Evolutionary conservation across 2,113 vertebrate species (phyloP).

Genomic region (Oncorhynchus kisutch): DNA sequence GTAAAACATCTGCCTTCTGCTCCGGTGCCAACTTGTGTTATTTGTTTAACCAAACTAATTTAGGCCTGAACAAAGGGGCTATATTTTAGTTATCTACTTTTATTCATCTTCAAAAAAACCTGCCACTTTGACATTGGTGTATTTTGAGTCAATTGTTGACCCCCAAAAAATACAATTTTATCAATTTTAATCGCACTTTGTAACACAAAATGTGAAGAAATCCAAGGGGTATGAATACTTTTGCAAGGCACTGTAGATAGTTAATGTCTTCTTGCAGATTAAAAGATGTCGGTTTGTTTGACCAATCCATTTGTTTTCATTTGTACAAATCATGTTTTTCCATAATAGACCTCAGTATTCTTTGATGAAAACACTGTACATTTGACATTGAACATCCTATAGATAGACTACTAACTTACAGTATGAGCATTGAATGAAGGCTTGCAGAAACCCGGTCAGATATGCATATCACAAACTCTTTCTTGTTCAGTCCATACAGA

Average conservation of each 20-base stretch:
- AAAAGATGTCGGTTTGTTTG: conserved; percentile 12
- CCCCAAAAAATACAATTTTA: no score
- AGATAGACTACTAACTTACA: not conserved
- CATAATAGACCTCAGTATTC: not conserved
- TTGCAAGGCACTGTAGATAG: not conserved
- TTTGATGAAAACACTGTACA: conserved; percentile 9
- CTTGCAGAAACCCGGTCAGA: not conserved
- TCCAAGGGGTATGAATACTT: no score
- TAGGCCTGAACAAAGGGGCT: no score
- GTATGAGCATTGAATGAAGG: not conserved
- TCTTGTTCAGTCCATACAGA: conserved; percentile 3
- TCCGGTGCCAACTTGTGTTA: no score
- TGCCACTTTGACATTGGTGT: no score
- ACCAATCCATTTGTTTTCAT: conserved; percentile 16
- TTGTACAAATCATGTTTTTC: not conserved
- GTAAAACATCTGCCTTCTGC: no score
- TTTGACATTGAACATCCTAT: not conserved
- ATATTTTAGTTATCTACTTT: no score
- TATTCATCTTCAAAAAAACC: no score
- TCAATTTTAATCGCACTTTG: no score
- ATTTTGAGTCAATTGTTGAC: no score
- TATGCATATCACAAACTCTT: not conserved
- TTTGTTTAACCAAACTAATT: no score
- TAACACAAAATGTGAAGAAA: no score
- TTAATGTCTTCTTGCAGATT: not conserved